Percentiles rank a stretch among this genome's conserved stretches.
phyloP scores from a whole-genome alignment of 2,888 invertebrate genomes.

The Scotopteryx bipunctaria region DNA sequence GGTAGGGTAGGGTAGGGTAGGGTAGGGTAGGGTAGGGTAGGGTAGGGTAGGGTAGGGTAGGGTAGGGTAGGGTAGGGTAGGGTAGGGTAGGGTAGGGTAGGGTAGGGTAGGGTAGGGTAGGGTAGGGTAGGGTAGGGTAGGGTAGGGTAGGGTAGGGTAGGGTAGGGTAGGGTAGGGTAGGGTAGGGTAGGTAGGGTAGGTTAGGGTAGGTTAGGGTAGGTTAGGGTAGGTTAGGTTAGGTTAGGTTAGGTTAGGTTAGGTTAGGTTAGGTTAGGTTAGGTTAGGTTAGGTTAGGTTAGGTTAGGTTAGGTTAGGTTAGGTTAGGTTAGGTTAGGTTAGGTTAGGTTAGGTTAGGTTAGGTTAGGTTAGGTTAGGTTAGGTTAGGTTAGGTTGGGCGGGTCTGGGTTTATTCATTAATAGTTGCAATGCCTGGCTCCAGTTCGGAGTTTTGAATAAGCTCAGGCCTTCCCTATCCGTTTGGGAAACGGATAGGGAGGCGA shows the following conservation, averaged over 20 bases:
- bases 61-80: constrained; percentile 26
- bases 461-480: no score
- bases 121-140: constrained; percentile 43
- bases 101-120: constrained; percentile 37
- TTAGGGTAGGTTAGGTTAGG: constrained; percentile 42
- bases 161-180: no score
- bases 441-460: no score
- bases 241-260: constrained; percentile 39
- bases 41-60: constrained; percentile 1
- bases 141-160: constrained; percentile 42
- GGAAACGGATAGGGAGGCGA: no score
- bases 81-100: constrained; percentile 21
- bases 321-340: constrained; percentile 33
- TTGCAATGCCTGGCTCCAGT: no score
- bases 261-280: constrained; percentile 37
- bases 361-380: constrained; percentile 31
- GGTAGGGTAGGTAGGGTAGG: no score
- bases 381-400: constrained; percentile 28
- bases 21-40: constrained; percentile 24
- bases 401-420: no score
- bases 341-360: constrained; percentile 32
- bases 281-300: constrained; percentile 35
- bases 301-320: constrained; percentile 36
- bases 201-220: no score
- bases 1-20: constrained; percentile 26